Conservation (phyloP, 1,140 invertebrate genomes). For the Drosophila setifemur region DNA sequence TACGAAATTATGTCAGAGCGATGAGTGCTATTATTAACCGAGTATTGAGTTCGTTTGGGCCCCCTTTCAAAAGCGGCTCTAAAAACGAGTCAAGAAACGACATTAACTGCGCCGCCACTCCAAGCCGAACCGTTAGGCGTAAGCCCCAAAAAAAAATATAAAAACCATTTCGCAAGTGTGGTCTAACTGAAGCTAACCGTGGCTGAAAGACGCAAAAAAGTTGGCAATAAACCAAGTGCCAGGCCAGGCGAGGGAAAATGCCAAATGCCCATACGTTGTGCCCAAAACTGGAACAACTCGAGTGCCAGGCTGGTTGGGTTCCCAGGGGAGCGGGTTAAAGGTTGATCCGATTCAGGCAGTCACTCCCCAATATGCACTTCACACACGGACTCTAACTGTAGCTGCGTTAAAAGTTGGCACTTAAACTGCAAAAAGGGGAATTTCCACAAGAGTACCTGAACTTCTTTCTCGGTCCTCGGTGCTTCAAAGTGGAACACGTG, state of each 20-base stretch:
- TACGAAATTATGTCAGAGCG: constrained; percentile 41
- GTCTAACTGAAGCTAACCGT: constrained; percentile 45
- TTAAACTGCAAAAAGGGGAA: background rate
- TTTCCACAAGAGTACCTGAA: background rate
- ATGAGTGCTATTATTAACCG: no score
- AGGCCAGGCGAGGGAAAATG: constrained; percentile 32
- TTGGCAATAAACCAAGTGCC: constrained; percentile 36
- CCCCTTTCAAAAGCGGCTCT: constrained; percentile 26
- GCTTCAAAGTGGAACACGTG: background rate
- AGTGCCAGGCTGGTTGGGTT: constrained; percentile 17
- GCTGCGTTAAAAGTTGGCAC: constrained; percentile 3
- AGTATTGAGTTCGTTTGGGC: background rate
- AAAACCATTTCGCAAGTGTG: constrained; percentile 51
- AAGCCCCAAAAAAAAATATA: constrained; percentile 26
- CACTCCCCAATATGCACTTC: background rate
- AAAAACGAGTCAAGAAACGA: constrained; percentile 41
- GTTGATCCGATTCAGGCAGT: constrained; percentile 19
- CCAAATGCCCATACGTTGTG: constrained; percentile 4
- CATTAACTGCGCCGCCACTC: constrained; percentile 55
- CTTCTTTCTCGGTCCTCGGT: no score
- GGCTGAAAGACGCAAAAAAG: constrained; percentile 20
- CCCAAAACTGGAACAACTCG: constrained; percentile 19
- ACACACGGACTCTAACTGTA: background rate
- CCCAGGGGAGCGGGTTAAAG: constrained; percentile 5
- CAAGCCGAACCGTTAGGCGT: constrained; percentile 43